Percentiles rank a stretch among this genome's conserved stretches.
These are phyloP conservation scores for Carabus problematicus DNA, from an alignment of 2,888 invertebrate species.

Conservation along the genomic window DNA sequence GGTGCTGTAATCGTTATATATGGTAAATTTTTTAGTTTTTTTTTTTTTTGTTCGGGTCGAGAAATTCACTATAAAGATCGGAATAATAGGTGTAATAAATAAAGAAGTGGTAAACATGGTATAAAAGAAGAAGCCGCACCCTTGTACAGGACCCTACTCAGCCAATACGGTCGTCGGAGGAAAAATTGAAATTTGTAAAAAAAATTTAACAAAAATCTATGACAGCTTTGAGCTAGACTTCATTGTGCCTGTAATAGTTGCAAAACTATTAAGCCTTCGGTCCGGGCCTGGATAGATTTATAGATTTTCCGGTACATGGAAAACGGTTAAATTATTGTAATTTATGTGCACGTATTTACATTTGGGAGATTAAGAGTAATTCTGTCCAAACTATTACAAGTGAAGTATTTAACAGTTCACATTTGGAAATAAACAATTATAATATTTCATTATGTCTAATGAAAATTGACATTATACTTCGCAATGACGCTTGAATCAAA, in stretches of 20 bases:
- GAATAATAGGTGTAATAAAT: constrained; percentile 18
- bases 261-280: background rate
- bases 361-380: background rate
- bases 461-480: no score
- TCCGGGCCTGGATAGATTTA: constrained; percentile 1
- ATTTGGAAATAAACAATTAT: no score
- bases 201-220: background rate
- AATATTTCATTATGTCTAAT: no score
- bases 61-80: background rate
- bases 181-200: constrained; percentile 4
- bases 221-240: no score
- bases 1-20: background rate
- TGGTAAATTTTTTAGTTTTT: background rate
- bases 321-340: constrained; percentile 9
- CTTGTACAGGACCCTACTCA: background rate
- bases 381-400: background rate
- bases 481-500: no score
- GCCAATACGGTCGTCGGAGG: background rate
- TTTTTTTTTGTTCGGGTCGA: background rate
- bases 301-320: background rate
- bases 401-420: no score
- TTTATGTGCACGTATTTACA: constrained; percentile 16
- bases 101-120: constrained; percentile 9
- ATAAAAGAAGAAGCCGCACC: constrained; percentile 1
- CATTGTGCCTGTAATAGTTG: no score